Percentiles rank a stretch among this genome's conserved stretches.
These are phyloP conservation scores for Campopleginae sp. DNA, from an alignment of 2,888 invertebrate genomes.

Conservation along the genomic window DNA sequence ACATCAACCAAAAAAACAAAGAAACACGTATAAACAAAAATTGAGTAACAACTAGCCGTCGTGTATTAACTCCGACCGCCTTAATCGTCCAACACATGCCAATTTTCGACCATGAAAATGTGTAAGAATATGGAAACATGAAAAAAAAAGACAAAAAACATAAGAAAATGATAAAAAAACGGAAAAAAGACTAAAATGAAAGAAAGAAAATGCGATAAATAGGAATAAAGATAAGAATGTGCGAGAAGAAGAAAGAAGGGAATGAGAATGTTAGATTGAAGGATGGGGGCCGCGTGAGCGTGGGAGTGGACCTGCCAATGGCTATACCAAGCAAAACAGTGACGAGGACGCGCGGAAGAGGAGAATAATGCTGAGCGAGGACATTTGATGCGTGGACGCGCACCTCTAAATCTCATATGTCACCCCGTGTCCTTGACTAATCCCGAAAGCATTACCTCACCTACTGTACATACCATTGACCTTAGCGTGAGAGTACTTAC, in stretches of 20 bases:
- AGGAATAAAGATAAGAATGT: neutral
- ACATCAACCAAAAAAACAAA: neutral
- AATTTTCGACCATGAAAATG: slow-evolving; percentile 86
- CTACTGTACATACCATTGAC: slow-evolving; percentile 85
- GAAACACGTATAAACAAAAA: neutral
- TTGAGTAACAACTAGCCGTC: slow-evolving; percentile 54
- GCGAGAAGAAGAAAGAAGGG: slow-evolving; percentile 91
- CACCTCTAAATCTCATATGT: slow-evolving; percentile 83
- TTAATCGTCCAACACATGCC: slow-evolving; percentile 81
- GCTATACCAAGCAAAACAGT: slow-evolving; percentile 86
- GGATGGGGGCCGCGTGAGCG: slow-evolving; percentile 81
- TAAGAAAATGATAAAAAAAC: slow-evolving; percentile 95
- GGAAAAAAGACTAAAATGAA: slow-evolving; percentile 81
- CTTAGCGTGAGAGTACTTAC: slow-evolving; percentile 85
- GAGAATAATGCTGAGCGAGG: slow-evolving; percentile 87
- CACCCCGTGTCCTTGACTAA: slow-evolving; percentile 83
- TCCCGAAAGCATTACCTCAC: slow-evolving; percentile 78
- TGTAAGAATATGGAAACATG: slow-evolving; percentile 88
- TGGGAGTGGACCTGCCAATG: slow-evolving; percentile 85
- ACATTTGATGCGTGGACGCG: slow-evolving; percentile 84
- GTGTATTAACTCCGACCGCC: slow-evolving; percentile 76
- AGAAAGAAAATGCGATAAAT: slow-evolving; percentile 92
- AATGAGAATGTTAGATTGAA: slow-evolving; percentile 75
- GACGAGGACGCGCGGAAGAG: slow-evolving; percentile 88
- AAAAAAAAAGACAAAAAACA: slow-evolving; percentile 85